Conservation (phyloP, 2,113 vertebrate species). For the Cepphus grylle region DNA sequence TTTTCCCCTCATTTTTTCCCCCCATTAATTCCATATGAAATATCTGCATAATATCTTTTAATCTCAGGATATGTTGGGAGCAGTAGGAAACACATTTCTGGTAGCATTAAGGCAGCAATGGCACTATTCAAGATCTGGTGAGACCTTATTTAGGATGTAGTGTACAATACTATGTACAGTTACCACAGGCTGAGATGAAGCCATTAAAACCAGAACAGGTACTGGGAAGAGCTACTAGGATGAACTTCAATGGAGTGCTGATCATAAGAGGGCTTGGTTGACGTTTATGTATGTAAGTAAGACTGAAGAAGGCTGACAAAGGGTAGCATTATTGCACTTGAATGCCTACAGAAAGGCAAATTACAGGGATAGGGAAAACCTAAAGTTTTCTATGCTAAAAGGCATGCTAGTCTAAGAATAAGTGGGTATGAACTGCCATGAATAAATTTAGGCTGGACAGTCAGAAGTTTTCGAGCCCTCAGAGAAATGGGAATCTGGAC, state of each 20-base stretch:
- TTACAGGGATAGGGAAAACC: neutral
- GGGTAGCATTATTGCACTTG: neutral
- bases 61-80: neutral
- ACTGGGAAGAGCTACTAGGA: neutral
- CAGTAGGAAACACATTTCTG: neutral
- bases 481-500: neutral
- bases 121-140: neutral
- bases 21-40: neutral
- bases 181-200: neutral
- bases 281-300: neutral
- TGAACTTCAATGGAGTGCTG: neutral
- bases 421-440: neutral
- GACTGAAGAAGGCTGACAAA: neutral
- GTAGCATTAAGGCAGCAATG: neutral
- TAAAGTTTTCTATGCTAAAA: constrained; percentile 11
- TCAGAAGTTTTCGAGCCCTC: neutral
- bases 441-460: neutral
- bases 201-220: neutral
- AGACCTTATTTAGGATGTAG: neutral
- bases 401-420: neutral
- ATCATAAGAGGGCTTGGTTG: neutral
- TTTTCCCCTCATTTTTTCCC: neutral
- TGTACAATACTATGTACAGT: neutral
- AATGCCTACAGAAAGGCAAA: neutral
- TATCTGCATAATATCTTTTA: neutral